Percentiles rank a stretch among this genome's conserved stretches.
phyloP scores from a whole-genome alignment of 1,140 invertebrate genomes.

The Drosophila pectinifera region DNA sequence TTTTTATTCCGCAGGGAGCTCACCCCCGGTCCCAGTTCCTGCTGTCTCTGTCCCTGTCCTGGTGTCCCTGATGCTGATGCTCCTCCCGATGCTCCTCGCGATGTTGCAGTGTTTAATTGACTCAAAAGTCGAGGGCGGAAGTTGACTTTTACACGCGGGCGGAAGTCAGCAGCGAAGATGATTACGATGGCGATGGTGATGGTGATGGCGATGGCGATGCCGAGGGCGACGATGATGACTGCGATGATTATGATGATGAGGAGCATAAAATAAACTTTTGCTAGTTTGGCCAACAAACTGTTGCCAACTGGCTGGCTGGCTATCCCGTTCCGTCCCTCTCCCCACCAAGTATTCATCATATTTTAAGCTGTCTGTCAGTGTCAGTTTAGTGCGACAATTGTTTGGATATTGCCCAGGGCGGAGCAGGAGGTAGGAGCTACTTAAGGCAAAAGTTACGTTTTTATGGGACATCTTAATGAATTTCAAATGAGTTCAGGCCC shows the following conservation, averaged over 20 bases:
- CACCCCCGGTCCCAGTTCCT: background rate
- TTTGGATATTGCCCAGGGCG: constrained; percentile 55
- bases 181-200: constrained; percentile 12
- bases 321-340: background rate
- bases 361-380: constrained; percentile 60
- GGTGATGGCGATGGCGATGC: constrained; percentile 6
- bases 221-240: constrained; percentile 14
- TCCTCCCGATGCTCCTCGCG: constrained; percentile 21
- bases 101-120: constrained; percentile 70
- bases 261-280: constrained; percentile 65
- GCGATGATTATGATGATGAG: constrained; percentile 44
- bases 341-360: constrained; percentile 52
- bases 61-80: constrained; percentile 20
- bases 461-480: constrained; percentile 68
- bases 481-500: constrained; percentile 67
- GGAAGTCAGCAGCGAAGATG: constrained; percentile 57
- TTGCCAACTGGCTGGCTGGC: constrained; percentile 42
- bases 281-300: constrained; percentile 62
- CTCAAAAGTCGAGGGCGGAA: constrained; percentile 71
- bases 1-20: constrained; percentile 10
- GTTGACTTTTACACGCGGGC: constrained; percentile 67
- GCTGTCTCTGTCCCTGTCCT: no score
- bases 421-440: constrained; percentile 13
- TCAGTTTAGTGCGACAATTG: constrained; percentile 71
- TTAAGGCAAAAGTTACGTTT: constrained; percentile 61